Base-by-base conservation (phyloP, 2,113 vertebrate genomes). In the Tor tambroides region DNA sequence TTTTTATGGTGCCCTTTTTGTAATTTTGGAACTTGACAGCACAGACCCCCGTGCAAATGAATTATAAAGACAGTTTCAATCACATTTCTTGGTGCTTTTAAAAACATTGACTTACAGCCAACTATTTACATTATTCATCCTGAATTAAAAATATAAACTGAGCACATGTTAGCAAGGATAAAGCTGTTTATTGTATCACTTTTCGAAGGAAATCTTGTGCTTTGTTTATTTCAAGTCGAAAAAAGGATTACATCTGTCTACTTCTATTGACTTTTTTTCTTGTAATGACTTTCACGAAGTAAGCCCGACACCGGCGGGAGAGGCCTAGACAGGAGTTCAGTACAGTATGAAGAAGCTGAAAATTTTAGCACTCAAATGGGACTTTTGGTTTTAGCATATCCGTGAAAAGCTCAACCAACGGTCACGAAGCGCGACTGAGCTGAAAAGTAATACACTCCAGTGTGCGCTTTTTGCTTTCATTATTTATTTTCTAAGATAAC, bases 281-380 rank as follows among this genome's bases (percentile, higher is more conserved):
- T 15, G 3, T 5, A 71, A 35, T 54, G 26, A 15, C 41, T 30
- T 83, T 69, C 43, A 65, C 23, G 12, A 32, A 51, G 3, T 32
- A 51, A 83, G 38, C 23, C 41, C 8, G 17, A 30, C 17, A 71
- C 10, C 0, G 23, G 9, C 17, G 1, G 41, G 2, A 71, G 69
- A 59, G 49, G 30, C 67, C 69, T 74, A 74, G 51, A 84, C 26
- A 56, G 21, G 49, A 84, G 69, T 72, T 74, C 83, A 41, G 67
- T 71, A 4, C 28, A 56, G 30, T 38, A 21, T 1, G 28, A 41
- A 84, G 83, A 84, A 15, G 49, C 67, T 38, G 67, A 56, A 19
- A 23, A 74, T 84, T 84, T 72, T 83, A 83, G 41, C 81, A 83
- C 63, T 51, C 28, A 59, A 75, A 59, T 84, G 83, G 69, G 43